Evolutionary conservation across 2,797 vertebrate genomes (phyloP).

Genomic region (Thunnus albacares): DNA sequence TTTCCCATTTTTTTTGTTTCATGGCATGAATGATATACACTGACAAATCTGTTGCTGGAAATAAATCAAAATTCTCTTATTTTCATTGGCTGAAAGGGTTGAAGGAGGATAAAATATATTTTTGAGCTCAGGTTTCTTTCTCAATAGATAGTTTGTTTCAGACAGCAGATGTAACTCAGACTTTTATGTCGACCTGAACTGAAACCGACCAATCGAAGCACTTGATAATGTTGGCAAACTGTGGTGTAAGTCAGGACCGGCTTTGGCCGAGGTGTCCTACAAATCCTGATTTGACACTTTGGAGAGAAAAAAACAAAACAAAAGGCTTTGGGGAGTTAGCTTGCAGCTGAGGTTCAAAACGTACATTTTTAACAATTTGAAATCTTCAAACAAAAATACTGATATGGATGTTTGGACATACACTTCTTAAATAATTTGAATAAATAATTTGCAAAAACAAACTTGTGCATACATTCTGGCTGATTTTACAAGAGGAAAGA

Average conservation of each 20-base stretch:
- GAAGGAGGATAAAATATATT: slow-evolving; percentile 3
- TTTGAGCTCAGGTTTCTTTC: slow-evolving; percentile 17
- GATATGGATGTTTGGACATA: slow-evolving; percentile 81
- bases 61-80: slow-evolving; percentile 17
- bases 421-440: slow-evolving; percentile 87
- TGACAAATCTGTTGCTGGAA: slow-evolving; percentile 35
- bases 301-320: slow-evolving; percentile 50
- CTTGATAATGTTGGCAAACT: slow-evolving; percentile 55
- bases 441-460: slow-evolving; percentile 84
- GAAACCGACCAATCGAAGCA: slow-evolving; percentile 38
- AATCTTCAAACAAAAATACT: slow-evolving; percentile 79
- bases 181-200: slow-evolving; percentile 18
- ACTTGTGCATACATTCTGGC: slow-evolving; percentile 84
- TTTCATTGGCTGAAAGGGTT: slow-evolving; percentile 31
- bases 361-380: slow-evolving; percentile 57
- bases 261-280: slow-evolving; percentile 50
- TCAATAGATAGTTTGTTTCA: slow-evolving; percentile 10
- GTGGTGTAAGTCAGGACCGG: slow-evolving; percentile 45
- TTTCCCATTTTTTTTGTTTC: slow-evolving; percentile 25
- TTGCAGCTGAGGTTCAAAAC: slow-evolving; percentile 82
- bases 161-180: slow-evolving; percentile 25
- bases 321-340: slow-evolving; percentile 86
- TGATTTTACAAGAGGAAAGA: slow-evolving; percentile 73
- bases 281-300: slow-evolving; percentile 47
- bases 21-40: slow-evolving; percentile 49